Evolutionary conservation across 2,797 vertebrate genomes (phyloP).

Genomic region (Delichon dasypus): DNA sequence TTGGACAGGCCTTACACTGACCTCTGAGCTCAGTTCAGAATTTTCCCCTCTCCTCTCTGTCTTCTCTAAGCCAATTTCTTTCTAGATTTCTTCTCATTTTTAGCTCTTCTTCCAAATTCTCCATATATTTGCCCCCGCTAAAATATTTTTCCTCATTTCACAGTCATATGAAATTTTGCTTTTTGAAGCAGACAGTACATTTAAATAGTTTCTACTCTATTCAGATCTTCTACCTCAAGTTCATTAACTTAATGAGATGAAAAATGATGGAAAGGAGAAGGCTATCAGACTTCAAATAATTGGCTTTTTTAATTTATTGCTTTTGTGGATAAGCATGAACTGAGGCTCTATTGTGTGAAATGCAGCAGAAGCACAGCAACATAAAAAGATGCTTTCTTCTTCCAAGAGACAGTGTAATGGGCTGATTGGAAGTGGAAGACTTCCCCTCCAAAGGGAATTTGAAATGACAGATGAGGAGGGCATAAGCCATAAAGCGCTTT

Average conservation of each 20-base stretch:
- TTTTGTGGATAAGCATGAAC: background rate
- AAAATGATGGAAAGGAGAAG: slow-evolving; percentile 11
- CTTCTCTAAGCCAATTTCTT: background rate
- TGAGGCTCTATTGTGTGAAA: slow-evolving; percentile 32
- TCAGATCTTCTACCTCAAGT: slow-evolving; percentile 20
- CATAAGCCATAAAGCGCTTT: background rate
- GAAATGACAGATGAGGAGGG: slow-evolving; percentile 27
- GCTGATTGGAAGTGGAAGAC: slow-evolving; percentile 10
- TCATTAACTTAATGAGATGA: slow-evolving; percentile 50
- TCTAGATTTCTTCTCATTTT: background rate
- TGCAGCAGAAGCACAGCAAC: background rate
- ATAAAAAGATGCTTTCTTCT: slow-evolving; percentile 56
- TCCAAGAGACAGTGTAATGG: slow-evolving; percentile 24
- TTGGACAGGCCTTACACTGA: background rate
- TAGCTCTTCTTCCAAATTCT: background rate
- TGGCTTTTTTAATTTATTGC: slow-evolving; percentile 52
- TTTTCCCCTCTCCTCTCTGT: background rate
- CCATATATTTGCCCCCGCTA: background rate
- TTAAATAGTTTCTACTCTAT: background rate
- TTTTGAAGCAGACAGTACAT: background rate
- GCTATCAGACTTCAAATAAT: slow-evolving; percentile 44
- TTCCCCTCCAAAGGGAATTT: slow-evolving; percentile 22
- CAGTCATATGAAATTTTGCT: background rate
- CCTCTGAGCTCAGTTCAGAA: background rate
- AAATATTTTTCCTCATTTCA: background rate